A percentile compares a stretch with the other conserved stretches of the same genome.
These are phyloP conservation scores for Lepetodrilus schrolli DNA, from an alignment of 2,888 invertebrate species.

Conservation along the genomic window DNA sequence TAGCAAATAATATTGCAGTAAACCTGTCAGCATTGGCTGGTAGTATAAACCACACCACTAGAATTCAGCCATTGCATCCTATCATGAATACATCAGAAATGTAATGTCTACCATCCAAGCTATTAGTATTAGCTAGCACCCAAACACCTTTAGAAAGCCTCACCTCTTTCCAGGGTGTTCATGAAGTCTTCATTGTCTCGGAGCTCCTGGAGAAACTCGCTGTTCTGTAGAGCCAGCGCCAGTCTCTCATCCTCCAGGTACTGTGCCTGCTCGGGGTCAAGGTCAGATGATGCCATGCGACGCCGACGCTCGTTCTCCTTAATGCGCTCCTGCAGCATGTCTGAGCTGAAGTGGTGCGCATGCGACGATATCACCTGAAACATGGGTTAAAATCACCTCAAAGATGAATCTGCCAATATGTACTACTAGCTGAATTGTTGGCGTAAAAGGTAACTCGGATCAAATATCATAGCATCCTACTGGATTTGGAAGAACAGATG, in stretches of 20 bases:
- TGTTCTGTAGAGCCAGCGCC: slow-evolving; percentile 91
- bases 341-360: slow-evolving; percentile 64
- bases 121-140: not conserved
- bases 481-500: too few species aligned
- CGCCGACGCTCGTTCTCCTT: slow-evolving; percentile 76
- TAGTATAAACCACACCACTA: too few species aligned
- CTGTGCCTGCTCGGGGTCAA: slow-evolving; percentile 76
- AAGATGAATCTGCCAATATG: too few species aligned
- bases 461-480: too few species aligned
- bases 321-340: slow-evolving; percentile 75
- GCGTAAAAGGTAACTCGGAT: too few species aligned
- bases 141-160: not conserved
- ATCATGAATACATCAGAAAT: too few species aligned
- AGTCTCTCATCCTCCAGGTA: slow-evolving; percentile 87
- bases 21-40: too few species aligned
- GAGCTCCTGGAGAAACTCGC: slow-evolving; percentile 91
- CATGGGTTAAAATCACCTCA: too few species aligned
- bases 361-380: slow-evolving; percentile 46
- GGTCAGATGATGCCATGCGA: slow-evolving; percentile 58
- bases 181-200: slow-evolving; percentile 91
- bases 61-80: too few species aligned
- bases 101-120: too few species aligned
- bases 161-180: slow-evolving; percentile 86
- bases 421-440: too few species aligned
- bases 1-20: too few species aligned